phyloP scores from a whole-genome alignment of 2,113 vertebrate species.

The Acanthochromis polyacanthus region DNA sequence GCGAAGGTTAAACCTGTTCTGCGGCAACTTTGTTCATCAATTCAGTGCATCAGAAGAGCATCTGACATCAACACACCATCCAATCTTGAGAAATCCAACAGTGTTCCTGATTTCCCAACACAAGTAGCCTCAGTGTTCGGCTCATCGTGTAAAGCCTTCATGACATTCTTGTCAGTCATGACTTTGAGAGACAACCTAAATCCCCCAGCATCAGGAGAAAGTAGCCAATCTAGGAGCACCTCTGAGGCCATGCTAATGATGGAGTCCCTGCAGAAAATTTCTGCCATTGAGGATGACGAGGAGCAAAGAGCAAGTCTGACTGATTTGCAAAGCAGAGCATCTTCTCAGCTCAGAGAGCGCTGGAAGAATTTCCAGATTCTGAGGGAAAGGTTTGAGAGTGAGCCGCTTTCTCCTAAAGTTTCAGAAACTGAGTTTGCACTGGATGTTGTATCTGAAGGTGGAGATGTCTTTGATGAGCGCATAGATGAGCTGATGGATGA shows the following conservation, averaged over 20 bases:
- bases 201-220: conserved; percentile 62
- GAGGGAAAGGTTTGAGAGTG: conserved; percentile 67
- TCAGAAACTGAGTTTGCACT: conserved; percentile 74
- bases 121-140: conserved; percentile 80
- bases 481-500: conserved; percentile 80
- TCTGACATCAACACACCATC: conserved; percentile 67
- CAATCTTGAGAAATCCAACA: conserved; percentile 80
- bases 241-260: conserved; percentile 87
- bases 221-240: conserved; percentile 61
- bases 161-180: conserved; percentile 91
- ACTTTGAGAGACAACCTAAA: conserved; percentile 86
- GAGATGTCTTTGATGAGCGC: conserved; percentile 63
- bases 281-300: conserved; percentile 83
- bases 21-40: conserved; percentile 83
- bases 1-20: conserved; percentile 75
- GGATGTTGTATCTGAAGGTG: conserved; percentile 68
- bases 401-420: conserved; percentile 65
- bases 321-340: conserved; percentile 84
- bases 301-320: conserved; percentile 86
- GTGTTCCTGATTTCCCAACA: conserved; percentile 82
- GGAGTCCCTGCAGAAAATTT: conserved; percentile 87
- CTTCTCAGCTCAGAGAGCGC: conserved; percentile 70
- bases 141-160: conserved; percentile 86
- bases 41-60: conserved; percentile 73
- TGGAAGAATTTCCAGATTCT: conserved; percentile 80